Evolutionary conservation across 2,113 vertebrate genomes (phyloP), one percentile per base, ranked within the genome.

Genomic region (Junco hyemalis): DNA sequence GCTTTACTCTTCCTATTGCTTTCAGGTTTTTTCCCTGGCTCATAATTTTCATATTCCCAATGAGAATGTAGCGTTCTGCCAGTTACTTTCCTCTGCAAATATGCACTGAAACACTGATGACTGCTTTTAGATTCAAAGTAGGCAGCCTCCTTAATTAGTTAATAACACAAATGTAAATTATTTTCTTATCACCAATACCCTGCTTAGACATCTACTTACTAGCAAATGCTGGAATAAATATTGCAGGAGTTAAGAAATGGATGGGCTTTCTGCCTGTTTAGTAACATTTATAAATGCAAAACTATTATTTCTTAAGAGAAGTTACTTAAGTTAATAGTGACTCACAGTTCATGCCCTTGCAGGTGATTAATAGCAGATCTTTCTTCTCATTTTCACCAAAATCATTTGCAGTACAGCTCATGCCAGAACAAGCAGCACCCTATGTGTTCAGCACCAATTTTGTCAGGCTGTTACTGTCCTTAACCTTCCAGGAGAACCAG

Each of bases 211-310:
- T 40, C 26, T 85, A 56, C 59, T 81, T 42, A 66, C 22, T 71
- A 92, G 53, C 60, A 91, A 94, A 96, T 88, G 80, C 72, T 89
- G 83, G 40, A 63, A 68, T 69, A 93, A 94, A 79, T 92, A 92
- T n/a, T 87, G 56, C 14, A 11, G 23, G 40, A 77, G 40, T 51
- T 93, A 81, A 86, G 88, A 81, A 95, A 72, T 2, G 12, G 33
- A 48, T 66, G 42, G 53, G 42, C 88, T 76, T 89, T 88, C 85
- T 90, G 45, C 45, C 71, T 79, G 42, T 86, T 92, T 80, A 63
- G 38, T 68, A 74, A 83, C 18, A 88, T 78, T 78, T 94, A 74
- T 47, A 90, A 69, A 83, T 56, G 33, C 56, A 93, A 86, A 94
- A 29, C 22, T 64, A 42, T 15, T 0, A 36, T 74, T 70, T 72